Base-by-base conservation (phyloP, 2,113 vertebrate genomes). In the Neoarius graeffei region DNA sequence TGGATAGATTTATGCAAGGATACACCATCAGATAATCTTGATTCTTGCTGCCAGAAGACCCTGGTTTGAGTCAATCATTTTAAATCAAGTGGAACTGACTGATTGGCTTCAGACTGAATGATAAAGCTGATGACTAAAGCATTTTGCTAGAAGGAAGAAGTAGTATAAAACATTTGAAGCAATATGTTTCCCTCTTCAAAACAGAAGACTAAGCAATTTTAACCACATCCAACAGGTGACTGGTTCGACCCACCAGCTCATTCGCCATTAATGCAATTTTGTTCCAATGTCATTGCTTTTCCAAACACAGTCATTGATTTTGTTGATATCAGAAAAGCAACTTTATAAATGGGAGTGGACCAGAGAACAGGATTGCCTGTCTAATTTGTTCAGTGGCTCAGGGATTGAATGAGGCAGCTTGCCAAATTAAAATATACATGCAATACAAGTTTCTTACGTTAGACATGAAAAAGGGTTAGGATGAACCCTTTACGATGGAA, bases 331-430 rank as follows among this genome's bases (percentile, higher is more conserved):
- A n/a, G 20, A 66, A 52, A 19, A 20, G 57, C 23, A 50, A 30
- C 48, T 84, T 27, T 48, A 56, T 81, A 48, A 86, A 83, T 25
- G 19, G 23, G 9, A 67, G 81, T 66, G 67, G 3, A 17, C 30
- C 67, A 71, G 67, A 35, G 1, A 7, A 19, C 25, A 74, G 52
- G 25, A 50, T 10, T 13, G 48, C 7, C 57, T 59, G 50, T 42
- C 20, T 69, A 15, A 56, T 83, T 77, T 82, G 76, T 25, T 74
- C 57, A 73, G n/a, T 54, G 66, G 56, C 48, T 76, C 48, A 64
- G 52, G 14, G 71, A 79, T 17, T 69, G 42, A 67, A 89, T 50
- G 67, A 87, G 66, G 35, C 48, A 87, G 81, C 3, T 54, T 79
- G 50, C 13, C 25, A 79, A n/a, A 56, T 27, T 27, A 79, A 79